Percentiles rank a stretch among this genome's conserved stretches.
These are phyloP conservation scores for Isotomurus palustris DNA, from an alignment of 2,888 invertebrate genomes.

Conservation along the genomic window DNA sequence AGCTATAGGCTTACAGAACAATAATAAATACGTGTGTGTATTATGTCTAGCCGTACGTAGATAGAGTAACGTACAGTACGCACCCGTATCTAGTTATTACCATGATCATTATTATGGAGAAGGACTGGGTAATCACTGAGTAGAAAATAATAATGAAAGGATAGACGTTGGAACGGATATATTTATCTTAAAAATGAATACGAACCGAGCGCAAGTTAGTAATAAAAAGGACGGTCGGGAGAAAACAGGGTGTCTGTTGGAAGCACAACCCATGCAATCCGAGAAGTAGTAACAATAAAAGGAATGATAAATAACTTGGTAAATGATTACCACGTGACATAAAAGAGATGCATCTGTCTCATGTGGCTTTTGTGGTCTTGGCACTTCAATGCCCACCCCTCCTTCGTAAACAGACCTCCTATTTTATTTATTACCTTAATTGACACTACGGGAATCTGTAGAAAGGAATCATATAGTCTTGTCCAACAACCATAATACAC, in stretches of 20 bases:
- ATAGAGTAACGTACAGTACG: no score
- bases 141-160: background rate
- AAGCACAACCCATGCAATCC: conserved; percentile 38
- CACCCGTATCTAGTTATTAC: conserved; percentile 3
- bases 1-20: no score
- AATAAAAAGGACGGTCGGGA: background rate
- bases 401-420: conserved; percentile 46
- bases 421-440: conserved; percentile 47
- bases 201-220: background rate
- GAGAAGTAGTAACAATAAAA: conserved; percentile 39
- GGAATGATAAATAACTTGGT: conserved; percentile 44
- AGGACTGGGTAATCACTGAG: background rate
- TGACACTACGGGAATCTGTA: conserved; percentile 46
- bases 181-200: conserved; percentile 12
- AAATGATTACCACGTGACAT: conserved; percentile 45
- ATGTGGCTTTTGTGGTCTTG: conserved; percentile 46
- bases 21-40: no score
- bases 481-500: no score
- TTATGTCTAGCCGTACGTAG: no score
- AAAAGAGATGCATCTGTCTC: conserved; percentile 43
- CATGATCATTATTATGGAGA: no score
- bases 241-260: conserved; percentile 2
- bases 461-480: no score
- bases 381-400: conserved; percentile 41
- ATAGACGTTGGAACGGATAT: conserved; percentile 1